Base-by-base conservation (phyloP, 2,797 vertebrate genomes). In the Sebastes steindachneri region DNA sequence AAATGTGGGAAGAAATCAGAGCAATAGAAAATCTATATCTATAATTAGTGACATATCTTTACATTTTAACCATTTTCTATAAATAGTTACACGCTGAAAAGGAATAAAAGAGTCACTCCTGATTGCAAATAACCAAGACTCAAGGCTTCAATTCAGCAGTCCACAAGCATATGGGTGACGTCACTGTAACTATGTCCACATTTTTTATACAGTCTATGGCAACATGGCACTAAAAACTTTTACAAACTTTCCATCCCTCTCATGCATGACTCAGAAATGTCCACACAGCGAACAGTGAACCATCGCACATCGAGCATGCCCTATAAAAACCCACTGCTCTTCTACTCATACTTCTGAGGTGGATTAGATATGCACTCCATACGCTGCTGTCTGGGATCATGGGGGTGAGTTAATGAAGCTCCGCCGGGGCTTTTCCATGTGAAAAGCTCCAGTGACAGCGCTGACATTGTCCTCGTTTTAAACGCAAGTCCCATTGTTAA, bases 391-490 rank as follows among this genome's bases (percentile, higher is more conserved):
- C 84, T 89, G 89, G 89, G 82, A 92, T 90, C 84, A 86, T 83
- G 80, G 80, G 80, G 87, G 55, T 59, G 80, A 92, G 88, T 91
- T 93, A 93, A 95, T 92, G 88, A 92, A 92, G 87, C 91, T 91
- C 88, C 73, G 64, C 77, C 57, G 58, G 77, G 89, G 79, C 77
- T 91, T 86, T 90, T 89, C 82, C 70, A 75, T 86, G 84, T 89
- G 80, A 85, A 88, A 90, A 82, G 80, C 83, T 89, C 68, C 37
- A 54, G 80, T 78, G 88, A 90, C 88, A 73, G 83, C 51, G 59
- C 74, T 87, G 88, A 88, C 89, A 90, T 77, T 88, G 89, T 88
- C 80, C 79, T 79, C 81, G 70, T 72, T 88, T 84, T 82, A 71
- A 85, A 89, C 55, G 48, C 86, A 80, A 86, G 81, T 74, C 73